phyloP scores from a whole-genome alignment of 2,113 vertebrate genomes.

The Silurus meridionalis region DNA sequence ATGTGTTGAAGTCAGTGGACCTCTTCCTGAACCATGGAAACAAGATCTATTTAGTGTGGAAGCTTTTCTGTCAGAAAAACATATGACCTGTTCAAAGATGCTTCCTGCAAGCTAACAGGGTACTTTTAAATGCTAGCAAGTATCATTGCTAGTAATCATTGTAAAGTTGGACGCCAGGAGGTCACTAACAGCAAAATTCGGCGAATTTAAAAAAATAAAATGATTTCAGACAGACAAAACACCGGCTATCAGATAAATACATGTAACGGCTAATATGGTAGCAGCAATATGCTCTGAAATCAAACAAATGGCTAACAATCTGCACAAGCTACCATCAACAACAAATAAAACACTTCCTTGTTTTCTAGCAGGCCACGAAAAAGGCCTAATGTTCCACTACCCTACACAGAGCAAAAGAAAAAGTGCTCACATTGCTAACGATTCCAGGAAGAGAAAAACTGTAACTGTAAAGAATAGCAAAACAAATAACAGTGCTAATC shows the following conservation, averaged over 20 bases:
- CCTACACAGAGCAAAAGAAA: not conserved
- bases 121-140: no score
- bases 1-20: not conserved
- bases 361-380: not conserved
- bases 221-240: not conserved
- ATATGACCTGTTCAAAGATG: not conserved
- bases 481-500: not conserved
- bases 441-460: not conserved
- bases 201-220: not conserved
- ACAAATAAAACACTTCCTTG: not conserved
- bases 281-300: not conserved
- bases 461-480: no score
- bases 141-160: not conserved
- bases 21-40: not conserved
- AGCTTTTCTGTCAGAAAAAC: not conserved
- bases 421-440: not conserved
- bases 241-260: not conserved
- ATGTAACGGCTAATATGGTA: not conserved
- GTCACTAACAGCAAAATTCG: not conserved
- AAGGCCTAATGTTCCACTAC: not conserved
- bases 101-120: not conserved
- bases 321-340: not conserved
- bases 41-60: not conserved
- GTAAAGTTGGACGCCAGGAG: not conserved
- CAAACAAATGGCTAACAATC: not conserved